Evolutionary conservation across 1,140 invertebrate species (phyloP).

Genomic region (Drosophila parabipectinata): DNA sequence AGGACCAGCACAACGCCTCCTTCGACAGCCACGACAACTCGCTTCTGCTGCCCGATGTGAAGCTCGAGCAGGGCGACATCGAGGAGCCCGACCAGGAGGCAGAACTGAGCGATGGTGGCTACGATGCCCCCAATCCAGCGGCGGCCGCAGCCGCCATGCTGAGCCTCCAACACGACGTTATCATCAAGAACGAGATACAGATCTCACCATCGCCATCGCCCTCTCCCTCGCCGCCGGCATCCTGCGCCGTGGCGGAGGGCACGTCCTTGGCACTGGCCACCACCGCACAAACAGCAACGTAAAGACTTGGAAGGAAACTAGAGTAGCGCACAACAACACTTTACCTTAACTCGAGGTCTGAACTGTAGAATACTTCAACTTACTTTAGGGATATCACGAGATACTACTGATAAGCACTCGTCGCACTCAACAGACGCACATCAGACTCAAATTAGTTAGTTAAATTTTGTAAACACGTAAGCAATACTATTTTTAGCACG

Average conservation of each 20-base stretch:
- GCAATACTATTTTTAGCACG: conserved; percentile 44
- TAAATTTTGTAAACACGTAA: conserved; percentile 41
- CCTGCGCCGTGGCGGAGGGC: conserved; percentile 53
- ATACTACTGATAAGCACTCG: conserved; percentile 29
- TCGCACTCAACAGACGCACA: conserved; percentile 14
- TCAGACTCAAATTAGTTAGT: conserved; percentile 42
- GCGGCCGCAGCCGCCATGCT: conserved; percentile 64
- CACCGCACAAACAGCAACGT: conserved; percentile 70
- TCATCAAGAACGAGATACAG: conserved; percentile 80
- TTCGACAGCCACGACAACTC: conserved; percentile 49
- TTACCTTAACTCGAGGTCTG: conserved; percentile 34
- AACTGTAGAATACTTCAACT: conserved; percentile 46
- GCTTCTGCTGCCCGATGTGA: conserved; percentile 62
- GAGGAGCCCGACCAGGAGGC: conserved; percentile 39
- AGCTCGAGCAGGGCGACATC: conserved; percentile 49
- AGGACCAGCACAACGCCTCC: conserved; percentile 30
- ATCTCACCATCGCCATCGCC: conserved; percentile 79
- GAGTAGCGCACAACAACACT: conserved; percentile 41
- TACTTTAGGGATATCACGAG: conserved; percentile 1
- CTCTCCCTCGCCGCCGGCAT: conserved; percentile 43
- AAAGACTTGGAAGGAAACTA: conserved; percentile 55
- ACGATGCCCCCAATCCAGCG: conserved; percentile 33
- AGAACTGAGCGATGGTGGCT: conserved; percentile 36
- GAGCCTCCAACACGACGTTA: conserved; percentile 71
- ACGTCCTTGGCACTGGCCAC: conserved; percentile 51